These are phyloP conservation scores for Bradynema listronoti DNA, from an alignment of 1,140 invertebrate genomes.

Conservation along the genomic window DNA sequence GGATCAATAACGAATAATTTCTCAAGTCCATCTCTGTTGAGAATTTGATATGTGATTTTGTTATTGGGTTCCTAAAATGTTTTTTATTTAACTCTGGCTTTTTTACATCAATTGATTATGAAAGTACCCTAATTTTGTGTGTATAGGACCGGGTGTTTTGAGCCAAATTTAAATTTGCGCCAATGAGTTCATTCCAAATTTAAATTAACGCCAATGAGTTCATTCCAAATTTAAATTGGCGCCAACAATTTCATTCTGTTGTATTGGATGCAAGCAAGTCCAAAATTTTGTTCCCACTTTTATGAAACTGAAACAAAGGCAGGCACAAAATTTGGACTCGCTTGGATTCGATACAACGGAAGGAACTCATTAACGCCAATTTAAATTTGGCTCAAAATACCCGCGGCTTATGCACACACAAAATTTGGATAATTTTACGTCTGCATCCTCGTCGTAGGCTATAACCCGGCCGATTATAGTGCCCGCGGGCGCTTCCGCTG, in stretches of 20 bases:
- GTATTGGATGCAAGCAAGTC: no score
- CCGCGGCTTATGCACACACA: not conserved
- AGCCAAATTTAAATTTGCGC: slow-evolving; percentile 4
- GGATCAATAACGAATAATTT: slow-evolving; percentile 46
- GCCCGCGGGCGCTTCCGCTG: slow-evolving; percentile 42
- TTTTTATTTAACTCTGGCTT: slow-evolving; percentile 15
- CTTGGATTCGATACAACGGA: no score
- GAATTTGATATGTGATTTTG: slow-evolving; percentile 37
- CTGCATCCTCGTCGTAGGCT: slow-evolving; percentile 51
- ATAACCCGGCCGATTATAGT: slow-evolving; percentile 54
- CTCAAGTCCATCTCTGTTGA: slow-evolving; percentile 41
- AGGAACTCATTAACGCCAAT: no score
- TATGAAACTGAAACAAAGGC: no score
- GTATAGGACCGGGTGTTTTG: slow-evolving; percentile 21
- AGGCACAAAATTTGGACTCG: no score
- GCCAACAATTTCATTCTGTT: no score
- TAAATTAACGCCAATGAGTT: not conserved
- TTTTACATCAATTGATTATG: not conserved
- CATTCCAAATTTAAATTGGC: not conserved
- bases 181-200: slow-evolving; percentile 2
- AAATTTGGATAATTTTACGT: slow-evolving; percentile 20
- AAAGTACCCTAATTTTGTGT: no score
- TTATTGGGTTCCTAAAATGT: no score
- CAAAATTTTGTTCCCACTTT: no score
- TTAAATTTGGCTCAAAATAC: not conserved